These are phyloP conservation scores for Oreochromis niloticus DNA, from an alignment of 2,113 vertebrate genomes.

Conservation along the genomic window DNA sequence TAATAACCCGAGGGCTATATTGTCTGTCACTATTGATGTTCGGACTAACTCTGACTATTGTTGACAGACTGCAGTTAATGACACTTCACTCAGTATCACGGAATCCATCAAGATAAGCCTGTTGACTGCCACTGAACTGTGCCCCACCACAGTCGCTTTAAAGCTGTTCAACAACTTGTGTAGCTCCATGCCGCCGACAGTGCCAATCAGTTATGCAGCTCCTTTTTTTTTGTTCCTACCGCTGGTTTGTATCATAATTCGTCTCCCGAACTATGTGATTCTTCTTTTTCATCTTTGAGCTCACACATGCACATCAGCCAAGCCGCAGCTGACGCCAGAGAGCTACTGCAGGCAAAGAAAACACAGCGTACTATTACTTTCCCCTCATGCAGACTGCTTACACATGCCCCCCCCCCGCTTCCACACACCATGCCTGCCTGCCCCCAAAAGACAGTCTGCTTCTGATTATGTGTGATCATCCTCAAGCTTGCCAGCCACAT, in stretches of 20 bases:
- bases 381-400: conserved; percentile 45
- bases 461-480: conserved; percentile 70
- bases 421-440: background rate
- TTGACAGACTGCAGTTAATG: conserved; percentile 52
- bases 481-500: conserved; percentile 51
- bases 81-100: conserved; percentile 43
- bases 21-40: conserved; percentile 3
- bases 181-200: conserved; percentile 12
- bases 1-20: background rate
- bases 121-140: conserved; percentile 29
- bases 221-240: conserved; percentile 28
- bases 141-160: conserved; percentile 40
- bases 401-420: background rate
- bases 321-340: conserved; percentile 66
- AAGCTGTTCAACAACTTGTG: conserved; percentile 26
- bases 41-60: conserved; percentile 14
- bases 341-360: conserved; percentile 73
- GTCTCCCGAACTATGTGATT: conserved; percentile 58
- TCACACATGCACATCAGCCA: conserved; percentile 56
- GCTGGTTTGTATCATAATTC: conserved; percentile 49
- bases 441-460: conserved; percentile 58
- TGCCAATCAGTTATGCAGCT: conserved; percentile 44
- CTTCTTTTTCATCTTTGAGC: conserved; percentile 62
- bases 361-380: conserved; percentile 58
- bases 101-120: conserved; percentile 64